These are phyloP conservation scores for Beris morrisii DNA, from an alignment of 2,888 invertebrate species.

Conservation along the genomic window DNA sequence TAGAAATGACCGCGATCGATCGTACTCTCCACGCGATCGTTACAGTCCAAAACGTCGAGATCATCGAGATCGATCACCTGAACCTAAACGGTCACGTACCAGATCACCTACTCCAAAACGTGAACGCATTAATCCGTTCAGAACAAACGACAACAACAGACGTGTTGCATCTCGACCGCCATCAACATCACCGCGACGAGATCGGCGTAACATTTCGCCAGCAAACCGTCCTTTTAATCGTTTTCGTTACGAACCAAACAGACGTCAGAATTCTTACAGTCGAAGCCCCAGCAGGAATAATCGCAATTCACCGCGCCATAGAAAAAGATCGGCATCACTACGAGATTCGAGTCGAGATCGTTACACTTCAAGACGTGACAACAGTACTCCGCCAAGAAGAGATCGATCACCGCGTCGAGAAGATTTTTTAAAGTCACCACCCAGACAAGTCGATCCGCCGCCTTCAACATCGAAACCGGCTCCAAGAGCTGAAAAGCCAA, in stretches of 20 bases:
- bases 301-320: background rate
- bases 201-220: conserved; percentile 36
- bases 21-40: background rate
- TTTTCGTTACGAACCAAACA: background rate
- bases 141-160: background rate
- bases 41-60: conserved; percentile 14
- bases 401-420: conserved; percentile 36
- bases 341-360: background rate
- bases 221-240: background rate
- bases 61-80: conserved; percentile 25
- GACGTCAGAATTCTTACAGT: conserved; percentile 39
- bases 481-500: background rate
- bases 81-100: conserved; percentile 22
- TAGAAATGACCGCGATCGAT: background rate
- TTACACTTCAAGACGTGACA: background rate
- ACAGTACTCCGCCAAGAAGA: background rate
- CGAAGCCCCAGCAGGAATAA: conserved; percentile 47
- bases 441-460: background rate
- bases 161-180: conserved; percentile 26
- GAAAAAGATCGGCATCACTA: background rate
- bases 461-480: background rate
- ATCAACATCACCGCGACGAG: conserved; percentile 51
- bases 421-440: conserved; percentile 2
- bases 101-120: conserved; percentile 35
- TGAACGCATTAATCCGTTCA: conserved; percentile 31